Evolutionary conservation across 2,888 invertebrate species (phyloP).

Genomic region (Adela reaumurella): DNA sequence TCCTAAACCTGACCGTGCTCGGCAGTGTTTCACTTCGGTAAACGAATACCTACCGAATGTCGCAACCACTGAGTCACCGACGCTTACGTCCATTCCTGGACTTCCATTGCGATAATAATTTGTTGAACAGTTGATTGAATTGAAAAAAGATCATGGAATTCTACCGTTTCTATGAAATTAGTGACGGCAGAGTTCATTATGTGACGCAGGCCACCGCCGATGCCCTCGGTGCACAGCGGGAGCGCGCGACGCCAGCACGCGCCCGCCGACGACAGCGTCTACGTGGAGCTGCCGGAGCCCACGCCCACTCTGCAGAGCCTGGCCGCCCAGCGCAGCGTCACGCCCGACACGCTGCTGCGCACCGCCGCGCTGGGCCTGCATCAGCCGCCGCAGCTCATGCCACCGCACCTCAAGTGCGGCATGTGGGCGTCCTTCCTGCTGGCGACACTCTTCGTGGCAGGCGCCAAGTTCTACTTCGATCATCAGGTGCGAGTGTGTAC

Average conservation of each 20-base stretch:
- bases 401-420: constrained; percentile 63
- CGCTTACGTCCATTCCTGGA: no score
- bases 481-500: constrained; percentile 42
- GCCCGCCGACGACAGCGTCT: constrained; percentile 37
- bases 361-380: constrained; percentile 41
- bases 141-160: no score
- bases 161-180: no score
- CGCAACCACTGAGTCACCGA: no score
- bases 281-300: constrained; percentile 42
- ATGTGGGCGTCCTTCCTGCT: constrained; percentile 70
- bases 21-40: no score
- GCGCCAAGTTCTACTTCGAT: constrained; percentile 71
- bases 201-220: constrained; percentile 22
- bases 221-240: constrained; percentile 27
- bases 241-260: constrained; percentile 22
- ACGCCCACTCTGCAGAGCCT: constrained; percentile 43
- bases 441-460: constrained; percentile 65
- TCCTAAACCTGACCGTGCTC: no score
- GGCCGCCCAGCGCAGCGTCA: constrained; percentile 44
- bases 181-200: no score
- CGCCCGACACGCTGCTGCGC: constrained; percentile 41
- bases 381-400: constrained; percentile 46
- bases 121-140: no score
- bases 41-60: no score
- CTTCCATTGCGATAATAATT: no score